phyloP scores from a whole-genome alignment of 2,888 invertebrate species.

The Neria commutata region DNA sequence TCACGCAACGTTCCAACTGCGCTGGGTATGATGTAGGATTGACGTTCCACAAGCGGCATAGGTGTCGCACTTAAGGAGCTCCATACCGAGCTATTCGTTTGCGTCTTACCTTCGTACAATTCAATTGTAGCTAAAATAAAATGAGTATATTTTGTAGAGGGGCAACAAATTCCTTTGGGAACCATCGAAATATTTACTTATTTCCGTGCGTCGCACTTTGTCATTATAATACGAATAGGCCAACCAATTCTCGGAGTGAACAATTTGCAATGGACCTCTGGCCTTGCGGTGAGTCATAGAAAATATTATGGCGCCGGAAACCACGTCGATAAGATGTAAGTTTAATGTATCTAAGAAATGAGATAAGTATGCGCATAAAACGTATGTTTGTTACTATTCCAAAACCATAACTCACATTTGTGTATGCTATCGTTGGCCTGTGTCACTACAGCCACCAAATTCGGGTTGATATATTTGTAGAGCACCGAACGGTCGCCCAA shows the following conservation, averaged over 20 bases:
- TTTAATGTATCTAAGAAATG: conserved; percentile 73
- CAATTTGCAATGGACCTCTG: conserved; percentile 81
- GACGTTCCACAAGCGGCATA: conserved; percentile 78
- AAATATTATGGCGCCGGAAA: conserved; percentile 84
- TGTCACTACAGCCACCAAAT: conserved; percentile 86
- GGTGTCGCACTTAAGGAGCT: conserved; percentile 80
- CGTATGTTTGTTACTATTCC: too few species aligned
- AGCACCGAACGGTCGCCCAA: conserved; percentile 94
- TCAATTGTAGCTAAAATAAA: conserved; percentile 77
- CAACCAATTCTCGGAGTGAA: conserved; percentile 97
- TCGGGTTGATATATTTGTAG: conserved; percentile 98
- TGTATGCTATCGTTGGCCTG: conserved; percentile 76
- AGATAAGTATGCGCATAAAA: too few species aligned
- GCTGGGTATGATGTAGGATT: conserved; percentile 87
- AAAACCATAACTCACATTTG: too few species aligned
- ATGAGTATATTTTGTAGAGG: background rate
- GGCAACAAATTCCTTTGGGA: background rate
- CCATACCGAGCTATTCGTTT: conserved; percentile 83
- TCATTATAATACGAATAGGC: conserved; percentile 94
- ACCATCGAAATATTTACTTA: conserved; percentile 68
- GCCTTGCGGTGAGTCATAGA: conserved; percentile 85
- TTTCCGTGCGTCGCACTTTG: conserved; percentile 88
- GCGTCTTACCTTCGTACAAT: conserved; percentile 90
- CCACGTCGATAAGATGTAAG: conserved; percentile 87
- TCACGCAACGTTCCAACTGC: conserved; percentile 79